These are phyloP conservation scores for Craniophora ligustri DNA, from an alignment of 2,888 invertebrate species.

Conservation along the genomic window DNA sequence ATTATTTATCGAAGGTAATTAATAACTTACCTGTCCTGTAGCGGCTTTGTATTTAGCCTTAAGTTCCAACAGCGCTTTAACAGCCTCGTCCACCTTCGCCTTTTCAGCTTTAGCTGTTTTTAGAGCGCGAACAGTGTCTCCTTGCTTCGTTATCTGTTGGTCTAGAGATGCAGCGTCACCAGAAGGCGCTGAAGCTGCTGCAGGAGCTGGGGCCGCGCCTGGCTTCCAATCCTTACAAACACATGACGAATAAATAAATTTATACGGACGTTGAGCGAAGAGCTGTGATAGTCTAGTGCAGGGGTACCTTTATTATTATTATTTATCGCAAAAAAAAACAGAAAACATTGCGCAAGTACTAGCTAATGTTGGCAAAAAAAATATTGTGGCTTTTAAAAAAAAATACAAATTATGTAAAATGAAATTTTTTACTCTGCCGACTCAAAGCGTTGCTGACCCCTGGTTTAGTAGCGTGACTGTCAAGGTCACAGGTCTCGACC, in stretches of 20 bases:
- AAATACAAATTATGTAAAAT: no score
- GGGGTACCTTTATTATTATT: no score
- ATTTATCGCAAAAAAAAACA: no score
- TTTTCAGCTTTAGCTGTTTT: conserved; percentile 90
- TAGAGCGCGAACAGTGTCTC: conserved; percentile 88
- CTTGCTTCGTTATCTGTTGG: conserved; percentile 70
- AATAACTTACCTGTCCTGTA: conserved; percentile 37
- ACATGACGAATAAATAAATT: conserved; percentile 1
- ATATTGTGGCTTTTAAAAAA: no score
- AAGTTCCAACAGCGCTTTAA: conserved; percentile 89
- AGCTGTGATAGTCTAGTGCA: no score
- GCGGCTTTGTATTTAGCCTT: conserved; percentile 92
- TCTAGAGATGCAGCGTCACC: conserved; percentile 31
- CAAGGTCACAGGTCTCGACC: no score
- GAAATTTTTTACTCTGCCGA: no score
- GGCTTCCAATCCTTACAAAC: conserved; percentile 55
- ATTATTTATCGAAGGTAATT: background rate
- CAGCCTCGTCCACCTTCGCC: conserved; percentile 72
- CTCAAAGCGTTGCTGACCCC: no score
- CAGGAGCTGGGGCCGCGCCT: conserved; percentile 19
- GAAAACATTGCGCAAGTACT: no score
- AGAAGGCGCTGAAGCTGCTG: conserved; percentile 18
- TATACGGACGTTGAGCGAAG: background rate
- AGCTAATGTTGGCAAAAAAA: no score
- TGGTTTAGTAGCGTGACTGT: no score